These are phyloP conservation scores for Meta bourneti DNA, from an alignment of 2,888 invertebrate genomes.

Conservation along the genomic window DNA sequence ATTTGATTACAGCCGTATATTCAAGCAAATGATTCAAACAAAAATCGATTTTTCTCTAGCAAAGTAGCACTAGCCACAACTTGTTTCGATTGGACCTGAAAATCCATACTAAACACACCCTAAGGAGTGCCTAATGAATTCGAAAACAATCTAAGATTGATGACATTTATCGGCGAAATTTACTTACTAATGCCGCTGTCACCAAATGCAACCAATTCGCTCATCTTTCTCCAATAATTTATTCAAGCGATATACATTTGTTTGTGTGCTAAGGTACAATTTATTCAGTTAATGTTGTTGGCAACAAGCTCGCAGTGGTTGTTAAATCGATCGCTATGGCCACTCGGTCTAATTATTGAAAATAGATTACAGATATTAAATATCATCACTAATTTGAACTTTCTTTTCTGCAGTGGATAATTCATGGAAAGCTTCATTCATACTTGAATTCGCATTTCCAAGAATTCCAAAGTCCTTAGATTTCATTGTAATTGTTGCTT, in stretches of 20 bases:
- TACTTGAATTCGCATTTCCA: not conserved
- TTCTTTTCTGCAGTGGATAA: not conserved
- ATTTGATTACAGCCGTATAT: too few relatives aligned
- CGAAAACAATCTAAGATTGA: constrained; percentile 1
- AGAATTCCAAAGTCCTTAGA: not conserved
- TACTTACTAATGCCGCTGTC: not conserved
- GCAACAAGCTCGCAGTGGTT: not conserved
- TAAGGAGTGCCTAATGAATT: not conserved
- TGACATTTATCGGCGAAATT: not conserved
- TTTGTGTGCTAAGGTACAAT: not conserved
- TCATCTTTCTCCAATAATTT: constrained; percentile 1
- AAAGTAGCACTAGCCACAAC: not conserved
- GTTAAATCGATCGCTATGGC: not conserved
- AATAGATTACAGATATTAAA: constrained; percentile 1
- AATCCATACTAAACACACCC: not conserved
- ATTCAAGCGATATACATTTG: not conserved
- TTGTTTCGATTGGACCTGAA: not conserved
- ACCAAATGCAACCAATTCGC: not conserved
- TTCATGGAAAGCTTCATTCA: too few relatives aligned
- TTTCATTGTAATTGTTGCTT: not conserved
- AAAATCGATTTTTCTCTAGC: not conserved
- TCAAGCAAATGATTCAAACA: too few relatives aligned
- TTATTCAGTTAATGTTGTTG: not conserved
- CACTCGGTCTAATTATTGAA: not conserved
- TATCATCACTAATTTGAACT: not conserved